phyloP scores from a whole-genome alignment of 2,888 invertebrate species.

The Noctua pronuba region DNA sequence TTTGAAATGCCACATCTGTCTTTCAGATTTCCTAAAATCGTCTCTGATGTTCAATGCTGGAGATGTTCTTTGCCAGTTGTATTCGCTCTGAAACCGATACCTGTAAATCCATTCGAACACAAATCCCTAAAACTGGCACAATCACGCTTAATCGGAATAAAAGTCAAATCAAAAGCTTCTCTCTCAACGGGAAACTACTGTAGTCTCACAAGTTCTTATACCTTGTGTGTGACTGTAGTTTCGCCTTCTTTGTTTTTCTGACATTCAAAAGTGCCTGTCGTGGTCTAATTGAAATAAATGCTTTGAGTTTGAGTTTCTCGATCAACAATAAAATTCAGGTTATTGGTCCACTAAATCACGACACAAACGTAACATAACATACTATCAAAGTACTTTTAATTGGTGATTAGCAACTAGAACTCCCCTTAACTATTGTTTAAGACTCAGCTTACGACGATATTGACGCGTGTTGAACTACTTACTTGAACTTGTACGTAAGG shows the following conservation, averaged over 20 bases:
- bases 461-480: constrained; percentile 25
- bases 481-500: constrained; percentile 33
- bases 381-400: constrained; percentile 47
- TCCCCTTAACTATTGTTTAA: constrained; percentile 46
- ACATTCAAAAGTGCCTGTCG: no score
- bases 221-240: no score
- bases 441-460: constrained; percentile 38
- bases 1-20: neutral
- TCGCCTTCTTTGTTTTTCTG: no score
- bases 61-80: neutral
- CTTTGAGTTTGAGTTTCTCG: no score
- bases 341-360: constrained; percentile 23
- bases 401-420: constrained; percentile 56
- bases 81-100: neutral
- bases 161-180: neutral
- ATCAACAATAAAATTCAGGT: neutral
- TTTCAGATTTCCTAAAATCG: neutral
- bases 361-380: constrained; percentile 1
- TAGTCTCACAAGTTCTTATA: no score
- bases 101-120: neutral
- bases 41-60: neutral
- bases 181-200: no score
- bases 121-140: neutral
- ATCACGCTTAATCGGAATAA: neutral
- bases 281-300: no score